Conservation (phyloP, 1,140 invertebrate genomes). For the Drosophila pandora region DNA sequence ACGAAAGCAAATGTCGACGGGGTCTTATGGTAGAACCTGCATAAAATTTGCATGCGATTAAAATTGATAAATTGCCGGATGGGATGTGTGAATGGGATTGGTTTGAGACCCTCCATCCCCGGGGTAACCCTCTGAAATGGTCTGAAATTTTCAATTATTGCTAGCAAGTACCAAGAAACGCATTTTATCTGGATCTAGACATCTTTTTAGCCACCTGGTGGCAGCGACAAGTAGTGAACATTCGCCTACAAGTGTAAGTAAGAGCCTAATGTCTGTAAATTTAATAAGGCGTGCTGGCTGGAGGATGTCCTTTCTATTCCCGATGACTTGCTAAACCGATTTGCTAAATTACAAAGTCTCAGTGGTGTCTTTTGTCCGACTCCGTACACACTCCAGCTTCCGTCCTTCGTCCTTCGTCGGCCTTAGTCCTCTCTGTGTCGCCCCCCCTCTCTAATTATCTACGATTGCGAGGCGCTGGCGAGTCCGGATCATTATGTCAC, state of each 20-base stretch:
- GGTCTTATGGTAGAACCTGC: constrained; percentile 52
- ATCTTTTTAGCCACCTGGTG: background rate
- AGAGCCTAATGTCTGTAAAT: constrained; percentile 53
- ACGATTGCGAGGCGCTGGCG: constrained; percentile 41
- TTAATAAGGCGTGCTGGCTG: constrained; percentile 56
- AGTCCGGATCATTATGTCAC: constrained; percentile 73
- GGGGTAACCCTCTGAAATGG: background rate
- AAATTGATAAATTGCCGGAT: constrained; percentile 64
- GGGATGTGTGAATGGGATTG: constrained; percentile 37
- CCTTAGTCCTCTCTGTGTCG: background rate
- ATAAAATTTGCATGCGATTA: constrained; percentile 76
- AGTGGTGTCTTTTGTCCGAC: constrained; percentile 36
- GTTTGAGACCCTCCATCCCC: background rate
- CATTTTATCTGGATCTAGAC: background rate
- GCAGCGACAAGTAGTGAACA: constrained; percentile 2
- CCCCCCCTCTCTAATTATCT: constrained; percentile 55
- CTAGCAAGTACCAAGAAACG: background rate
- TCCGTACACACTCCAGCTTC: constrained; percentile 4
- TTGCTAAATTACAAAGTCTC: constrained; percentile 70
- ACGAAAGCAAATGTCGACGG: constrained; percentile 51
- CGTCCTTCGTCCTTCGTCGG: background rate
- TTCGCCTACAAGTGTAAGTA: constrained; percentile 34
- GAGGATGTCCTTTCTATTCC: constrained; percentile 29
- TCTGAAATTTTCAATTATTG: constrained; percentile 46
- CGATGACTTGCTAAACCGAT: constrained; percentile 65